Evolutionary conservation across 2,113 vertebrate genomes (phyloP).

Genomic region (Bagarius yarrelli): DNA sequence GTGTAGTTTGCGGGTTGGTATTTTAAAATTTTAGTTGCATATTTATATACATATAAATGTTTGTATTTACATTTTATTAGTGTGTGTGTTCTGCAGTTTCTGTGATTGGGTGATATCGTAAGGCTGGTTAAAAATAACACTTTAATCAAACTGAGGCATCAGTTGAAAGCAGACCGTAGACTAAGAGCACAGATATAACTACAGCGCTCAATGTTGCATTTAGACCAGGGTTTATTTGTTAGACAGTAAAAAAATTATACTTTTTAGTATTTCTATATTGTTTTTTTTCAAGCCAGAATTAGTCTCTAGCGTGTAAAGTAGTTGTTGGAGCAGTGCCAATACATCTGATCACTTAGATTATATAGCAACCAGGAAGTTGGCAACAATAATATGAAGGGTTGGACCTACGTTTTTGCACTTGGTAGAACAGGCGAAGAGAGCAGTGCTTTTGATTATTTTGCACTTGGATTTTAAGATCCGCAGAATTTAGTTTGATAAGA

Average conservation of each 20-base stretch:
- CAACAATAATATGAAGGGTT: conserved; percentile 21
- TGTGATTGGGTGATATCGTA: no score
- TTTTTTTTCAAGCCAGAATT: neutral
- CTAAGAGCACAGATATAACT: neutral
- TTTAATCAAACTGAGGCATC: neutral
- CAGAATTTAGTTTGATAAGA: neutral
- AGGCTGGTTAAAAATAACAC: neutral
- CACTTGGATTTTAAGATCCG: neutral
- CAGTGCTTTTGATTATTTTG: neutral
- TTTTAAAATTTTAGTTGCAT: no score
- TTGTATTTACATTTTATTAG: no score
- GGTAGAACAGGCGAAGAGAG: neutral
- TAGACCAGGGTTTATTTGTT: neutral
- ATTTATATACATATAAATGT: no score
- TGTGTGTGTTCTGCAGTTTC: no score
- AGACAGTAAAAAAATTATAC: no score
- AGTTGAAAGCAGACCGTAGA: neutral
- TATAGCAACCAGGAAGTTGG: conserved; percentile 36
- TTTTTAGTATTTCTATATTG: neutral
- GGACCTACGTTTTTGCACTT: neutral
- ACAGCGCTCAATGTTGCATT: neutral
- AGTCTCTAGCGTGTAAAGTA: neutral
- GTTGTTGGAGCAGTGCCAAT: neutral
- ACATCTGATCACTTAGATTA: neutral
- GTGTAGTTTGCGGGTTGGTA: no score